phyloP scores from a whole-genome alignment of 2,888 invertebrate species.

The Cheilosia grossa region DNA sequence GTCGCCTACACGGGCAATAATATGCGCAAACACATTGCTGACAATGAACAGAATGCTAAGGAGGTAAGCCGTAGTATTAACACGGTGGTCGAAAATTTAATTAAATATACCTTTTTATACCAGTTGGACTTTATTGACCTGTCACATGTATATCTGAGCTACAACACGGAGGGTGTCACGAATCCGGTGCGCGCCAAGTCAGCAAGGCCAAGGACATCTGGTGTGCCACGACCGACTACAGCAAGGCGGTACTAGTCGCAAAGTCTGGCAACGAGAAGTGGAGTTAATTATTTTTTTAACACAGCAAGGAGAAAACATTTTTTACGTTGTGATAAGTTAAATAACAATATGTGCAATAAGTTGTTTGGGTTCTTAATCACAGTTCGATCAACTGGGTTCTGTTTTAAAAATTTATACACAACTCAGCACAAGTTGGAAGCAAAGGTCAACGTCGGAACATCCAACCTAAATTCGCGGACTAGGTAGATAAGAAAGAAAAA shows the following conservation, averaged over 20 bases:
- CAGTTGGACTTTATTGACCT: constrained; percentile 86
- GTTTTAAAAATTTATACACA: not conserved
- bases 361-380: not conserved
- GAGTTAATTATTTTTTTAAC: not conserved
- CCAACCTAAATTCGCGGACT: not conserved
- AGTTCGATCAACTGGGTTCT: constrained; percentile 3
- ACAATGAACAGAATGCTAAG: constrained; percentile 81
- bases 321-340: constrained; percentile 32
- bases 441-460: too few species aligned
- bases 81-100: not conserved
- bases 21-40: constrained; percentile 89
- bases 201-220: constrained; percentile 84
- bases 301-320: constrained; percentile 2
- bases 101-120: constrained; percentile 59
- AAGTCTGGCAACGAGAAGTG: not conserved
- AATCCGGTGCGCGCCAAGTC: constrained; percentile 85
- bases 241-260: constrained; percentile 80
- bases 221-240: constrained; percentile 85
- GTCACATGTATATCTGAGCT: constrained; percentile 87
- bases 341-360: constrained; percentile 13
- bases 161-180: constrained; percentile 85
- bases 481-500: not conserved
- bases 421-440: too few species aligned
- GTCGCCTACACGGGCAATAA: constrained; percentile 99
- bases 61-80: constrained; percentile 76